These are phyloP conservation scores for Gymnogyps californianus DNA, from an alignment of 2,113 vertebrate species.

Conservation along the genomic window DNA sequence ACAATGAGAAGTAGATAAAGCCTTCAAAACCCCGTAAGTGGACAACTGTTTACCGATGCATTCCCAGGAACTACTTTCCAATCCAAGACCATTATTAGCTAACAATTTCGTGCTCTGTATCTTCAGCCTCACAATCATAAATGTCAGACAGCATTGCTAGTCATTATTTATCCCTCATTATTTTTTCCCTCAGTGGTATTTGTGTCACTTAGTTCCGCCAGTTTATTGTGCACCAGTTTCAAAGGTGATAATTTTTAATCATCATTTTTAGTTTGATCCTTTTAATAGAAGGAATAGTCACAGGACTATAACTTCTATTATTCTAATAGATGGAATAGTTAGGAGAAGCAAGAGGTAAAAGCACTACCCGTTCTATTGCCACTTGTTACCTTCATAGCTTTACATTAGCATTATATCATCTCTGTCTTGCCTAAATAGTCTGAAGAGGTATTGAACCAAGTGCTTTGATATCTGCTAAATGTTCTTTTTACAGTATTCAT, in stretches of 20 bases:
- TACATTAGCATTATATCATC: not conserved
- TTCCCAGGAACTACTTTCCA: not conserved
- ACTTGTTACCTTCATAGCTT: not conserved
- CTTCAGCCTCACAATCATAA: not conserved
- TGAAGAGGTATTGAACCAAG: not conserved
- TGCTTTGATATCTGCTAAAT: not conserved
- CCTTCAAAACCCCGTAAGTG: not conserved
- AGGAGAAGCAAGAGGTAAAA: not conserved
- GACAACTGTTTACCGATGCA: not conserved
- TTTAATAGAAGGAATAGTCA: no score
- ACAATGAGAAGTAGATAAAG: not conserved
- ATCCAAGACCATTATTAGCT: not conserved
- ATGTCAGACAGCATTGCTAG: not conserved
- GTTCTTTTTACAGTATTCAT: not conserved
- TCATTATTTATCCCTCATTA: not conserved
- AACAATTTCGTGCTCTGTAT: not conserved
- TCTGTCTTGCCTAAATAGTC: not conserved
- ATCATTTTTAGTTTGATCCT: not conserved
- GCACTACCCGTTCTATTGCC: not conserved
- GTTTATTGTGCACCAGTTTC: not conserved
- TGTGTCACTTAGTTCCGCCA: not conserved
- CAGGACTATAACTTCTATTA: not conserved
- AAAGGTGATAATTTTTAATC: not conserved
- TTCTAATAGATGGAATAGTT: not conserved
- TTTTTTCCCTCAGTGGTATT: not conserved